Evolutionary conservation across 2,797 vertebrate species (phyloP), one percentile per base, ranked within the genome.

Genomic region (Tamandua tetradactyla): DNA sequence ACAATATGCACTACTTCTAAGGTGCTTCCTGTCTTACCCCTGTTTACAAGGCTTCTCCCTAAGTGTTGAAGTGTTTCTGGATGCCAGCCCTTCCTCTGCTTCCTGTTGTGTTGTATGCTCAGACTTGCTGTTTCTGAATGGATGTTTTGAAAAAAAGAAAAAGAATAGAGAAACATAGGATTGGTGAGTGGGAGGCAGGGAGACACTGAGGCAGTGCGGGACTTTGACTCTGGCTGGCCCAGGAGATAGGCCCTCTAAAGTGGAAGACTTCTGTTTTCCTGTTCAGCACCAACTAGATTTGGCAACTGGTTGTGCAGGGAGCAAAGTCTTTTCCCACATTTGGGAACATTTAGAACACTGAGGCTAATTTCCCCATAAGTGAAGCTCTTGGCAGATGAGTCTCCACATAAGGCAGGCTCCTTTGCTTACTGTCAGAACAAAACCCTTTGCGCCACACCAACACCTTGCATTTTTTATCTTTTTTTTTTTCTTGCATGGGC

Each of bases 341-440:
- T 72, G 37, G 25, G 20, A n/a, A n/a, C n/a, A n/a, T n/a, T n/a
- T n/a, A n/a, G 79, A 86, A 52, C n/a, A 3, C 10, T 0, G 84
- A 89, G 42, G 49, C 68, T 78, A 2, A 87, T 47, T 57, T 78
- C 66, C 55, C 66, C 62, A 75, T 68, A 42, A 27, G 14, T 3
- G 27, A 81, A 89, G 75, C 30, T 64, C 49, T 49, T 11, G 35
- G 75, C 71, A 72, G 78, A 84, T 42, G 32, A 69, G 52, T 62
- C 57, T 61, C 68, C 8, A 1, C 83, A 17, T 30, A 20, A 0
- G 64, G 80, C 0, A 2, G 64, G 37, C 59, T 91, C n/a, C 84
- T 49, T 72, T 11, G 64, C 79, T 83, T 86, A 69, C 57, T 86
- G 35, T 75, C 57, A 75, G 87, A 94, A 79, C 76, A 94, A 87